phyloP scores from a whole-genome alignment of 2,797 vertebrate species.

The Falco cherrug region DNA sequence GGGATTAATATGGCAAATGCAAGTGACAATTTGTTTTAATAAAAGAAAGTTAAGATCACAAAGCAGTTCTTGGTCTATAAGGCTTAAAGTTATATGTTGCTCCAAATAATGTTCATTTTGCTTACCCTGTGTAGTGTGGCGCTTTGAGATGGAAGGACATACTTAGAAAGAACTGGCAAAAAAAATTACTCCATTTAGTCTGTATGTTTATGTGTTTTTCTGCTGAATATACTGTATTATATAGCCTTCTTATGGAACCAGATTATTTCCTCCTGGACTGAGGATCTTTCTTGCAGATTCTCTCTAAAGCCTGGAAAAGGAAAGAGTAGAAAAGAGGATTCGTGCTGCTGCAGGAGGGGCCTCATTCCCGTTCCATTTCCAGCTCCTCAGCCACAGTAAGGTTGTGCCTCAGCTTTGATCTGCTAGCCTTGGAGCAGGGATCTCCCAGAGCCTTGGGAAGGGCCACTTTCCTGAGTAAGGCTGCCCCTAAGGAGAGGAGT shows the following conservation, averaged over 20 bases:
- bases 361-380: accelerated
- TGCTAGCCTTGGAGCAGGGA: background rate
- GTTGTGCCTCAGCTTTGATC: background rate
- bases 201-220: background rate
- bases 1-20: background rate
- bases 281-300: background rate
- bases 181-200: background rate
- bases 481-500: background rate
- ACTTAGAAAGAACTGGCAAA: background rate
- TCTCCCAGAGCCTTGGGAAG: background rate
- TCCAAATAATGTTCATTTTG: background rate
- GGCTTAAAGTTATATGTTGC: background rate
- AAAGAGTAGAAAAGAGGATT: background rate
- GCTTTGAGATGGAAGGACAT: background rate
- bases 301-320: background rate
- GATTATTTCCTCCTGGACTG: background rate
- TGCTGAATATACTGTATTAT: background rate
- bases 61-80: background rate
- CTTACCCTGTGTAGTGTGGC: background rate
- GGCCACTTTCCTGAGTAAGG: background rate
- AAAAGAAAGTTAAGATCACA: background rate
- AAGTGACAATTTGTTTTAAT: background rate
- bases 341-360: background rate
- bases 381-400: background rate
- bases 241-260: background rate